Evolutionary conservation across 2,797 vertebrate genomes (phyloP).

Genomic region (Podargus strigoides): DNA sequence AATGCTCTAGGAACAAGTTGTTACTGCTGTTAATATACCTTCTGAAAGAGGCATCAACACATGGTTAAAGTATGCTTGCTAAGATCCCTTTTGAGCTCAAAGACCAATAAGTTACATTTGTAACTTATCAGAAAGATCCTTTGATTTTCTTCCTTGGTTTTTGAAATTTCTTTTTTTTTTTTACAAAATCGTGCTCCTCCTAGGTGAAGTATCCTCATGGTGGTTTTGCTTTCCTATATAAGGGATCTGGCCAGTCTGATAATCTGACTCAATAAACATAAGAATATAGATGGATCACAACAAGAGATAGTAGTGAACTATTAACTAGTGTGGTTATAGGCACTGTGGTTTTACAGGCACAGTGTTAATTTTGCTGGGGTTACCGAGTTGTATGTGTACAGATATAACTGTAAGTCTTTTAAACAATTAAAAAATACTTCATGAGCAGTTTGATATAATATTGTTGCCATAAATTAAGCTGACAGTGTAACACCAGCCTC

Average conservation of each 20-base stretch:
- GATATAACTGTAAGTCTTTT: neutral
- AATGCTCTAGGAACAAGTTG: neutral
- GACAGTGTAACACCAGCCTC: neutral
- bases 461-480: neutral
- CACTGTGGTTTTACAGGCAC: neutral
- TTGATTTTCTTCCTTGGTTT: neutral
- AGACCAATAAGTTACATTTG: neutral
- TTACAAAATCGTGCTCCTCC: neutral
- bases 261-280: neutral
- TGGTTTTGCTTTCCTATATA: neutral
- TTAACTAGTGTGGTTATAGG: constrained; percentile 2
- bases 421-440: neutral
- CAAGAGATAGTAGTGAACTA: neutral
- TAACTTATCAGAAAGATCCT: neutral
- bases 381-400: neutral
- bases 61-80: constrained; percentile 1
- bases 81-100: neutral
- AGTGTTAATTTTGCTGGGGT: neutral
- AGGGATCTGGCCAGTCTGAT: neutral
- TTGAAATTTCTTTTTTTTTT: neutral
- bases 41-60: neutral
- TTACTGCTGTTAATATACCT: neutral
- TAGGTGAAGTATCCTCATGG: neutral
- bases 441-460: neutral
- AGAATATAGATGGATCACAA: neutral